Conservation (phyloP, 2,888 invertebrate species). For the Lamproptera curius region DNA sequence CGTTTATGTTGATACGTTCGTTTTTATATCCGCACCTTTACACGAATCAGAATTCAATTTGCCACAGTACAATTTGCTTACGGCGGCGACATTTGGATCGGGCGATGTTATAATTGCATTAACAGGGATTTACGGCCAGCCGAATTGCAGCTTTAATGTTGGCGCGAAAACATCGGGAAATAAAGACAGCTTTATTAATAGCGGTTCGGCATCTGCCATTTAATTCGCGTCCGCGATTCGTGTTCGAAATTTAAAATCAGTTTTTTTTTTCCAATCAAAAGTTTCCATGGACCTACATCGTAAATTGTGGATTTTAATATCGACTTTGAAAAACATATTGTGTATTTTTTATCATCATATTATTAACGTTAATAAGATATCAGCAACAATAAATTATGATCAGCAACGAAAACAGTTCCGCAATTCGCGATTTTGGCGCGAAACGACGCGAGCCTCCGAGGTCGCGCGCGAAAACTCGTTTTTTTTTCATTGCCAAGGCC, state of each 20-base stretch:
- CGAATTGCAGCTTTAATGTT: conserved; percentile 31
- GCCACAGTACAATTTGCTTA: conserved; percentile 25
- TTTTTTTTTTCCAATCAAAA: no score
- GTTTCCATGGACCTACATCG: no score
- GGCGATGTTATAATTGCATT: conserved; percentile 39
- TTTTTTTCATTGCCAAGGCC: conserved; percentile 77
- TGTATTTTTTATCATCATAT: no score
- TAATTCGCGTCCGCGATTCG: no score
- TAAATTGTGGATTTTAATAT: no score
- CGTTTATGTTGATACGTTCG: no score
- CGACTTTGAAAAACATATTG: no score
- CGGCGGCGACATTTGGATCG: conserved; percentile 29
- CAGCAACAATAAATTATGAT: no score
- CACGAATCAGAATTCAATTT: conserved; percentile 43
- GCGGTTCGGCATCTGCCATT: conserved; percentile 17
- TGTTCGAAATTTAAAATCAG: no score
- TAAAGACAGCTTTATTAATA: conserved; percentile 25
- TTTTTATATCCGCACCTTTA: no score
- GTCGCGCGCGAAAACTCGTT: conserved; percentile 56
- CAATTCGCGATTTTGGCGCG: conserved; percentile 32
- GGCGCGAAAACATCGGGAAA: conserved; percentile 17
- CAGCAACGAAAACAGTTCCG: not conserved
- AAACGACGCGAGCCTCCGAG: conserved; percentile 51
- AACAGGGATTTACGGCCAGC: conserved; percentile 34
- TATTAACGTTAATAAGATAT: no score